Base-by-base conservation (phyloP, 64 coral and sea anemone species). In the Dendrophyllia cribrosa region DNA sequence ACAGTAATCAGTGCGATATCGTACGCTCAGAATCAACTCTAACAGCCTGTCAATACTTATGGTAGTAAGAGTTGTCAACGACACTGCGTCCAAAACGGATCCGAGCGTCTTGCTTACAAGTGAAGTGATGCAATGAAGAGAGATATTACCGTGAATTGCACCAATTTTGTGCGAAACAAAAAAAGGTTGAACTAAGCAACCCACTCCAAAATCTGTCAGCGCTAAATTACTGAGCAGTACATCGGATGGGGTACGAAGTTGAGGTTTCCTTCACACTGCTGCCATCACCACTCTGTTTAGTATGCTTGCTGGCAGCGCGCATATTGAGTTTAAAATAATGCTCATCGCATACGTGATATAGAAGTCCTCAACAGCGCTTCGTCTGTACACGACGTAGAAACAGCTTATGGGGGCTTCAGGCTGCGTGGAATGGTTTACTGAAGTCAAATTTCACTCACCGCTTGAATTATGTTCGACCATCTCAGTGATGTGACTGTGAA, bases 191-290 rank as follows among this genome's bases (percentile, higher is more conserved):
- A 47, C 85, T 8, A 87, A 43, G 45, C 0, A 56, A 7, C 75
- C 61, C 26, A 89, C 62, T 50, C 75, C 63, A 56, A 77, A 45
- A 12, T 89, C 75, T 0, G 50, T 79, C 5, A 78, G 3, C 0
- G 88, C 88, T 43, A 89, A 46, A 69, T 89, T 89, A n/a, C 59
- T 55, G 34, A 89, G 88, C 3, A 89, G 75, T 15, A 69, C 16
- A 26, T 89, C 51, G 10, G 88, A 89, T 44, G 88, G 75, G n/a
- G 46, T 79, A 43, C 68, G 74, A 10, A 79, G 21, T 21, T 64
- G 56, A 14, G 12, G 45, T 52, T 50, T 89, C 16, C 60, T 79
- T 75, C 74, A 79, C 34, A 89, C 59, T 2, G 61, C 46, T 2
- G 79, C 9, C 0, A 89, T 65, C 16, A 89, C 88, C 45, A 89